Conservation (phyloP, 2,113 vertebrate species). For the Colossoma macropomum region DNA sequence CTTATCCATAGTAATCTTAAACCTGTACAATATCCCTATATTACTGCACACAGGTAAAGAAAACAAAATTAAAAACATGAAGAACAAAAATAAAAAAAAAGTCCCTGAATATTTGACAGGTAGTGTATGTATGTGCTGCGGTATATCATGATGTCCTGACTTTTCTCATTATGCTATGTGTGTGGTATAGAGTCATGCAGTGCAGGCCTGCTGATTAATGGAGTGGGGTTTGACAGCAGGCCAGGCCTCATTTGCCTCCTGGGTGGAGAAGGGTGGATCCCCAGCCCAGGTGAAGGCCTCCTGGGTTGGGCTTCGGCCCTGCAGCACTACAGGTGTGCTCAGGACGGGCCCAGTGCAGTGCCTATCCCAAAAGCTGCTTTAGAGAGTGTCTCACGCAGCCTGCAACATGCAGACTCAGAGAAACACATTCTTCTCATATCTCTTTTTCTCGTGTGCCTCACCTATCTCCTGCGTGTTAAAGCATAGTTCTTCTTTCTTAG, state of each 20-base stretch:
- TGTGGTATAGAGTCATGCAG: conserved; percentile 41
- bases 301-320: conserved; percentile 57
- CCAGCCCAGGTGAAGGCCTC: conserved; percentile 52
- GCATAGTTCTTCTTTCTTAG: neutral
- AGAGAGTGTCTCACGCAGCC: conserved; percentile 14
- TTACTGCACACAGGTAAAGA: neutral
- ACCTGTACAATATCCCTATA: too few species aligned
- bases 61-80: neutral
- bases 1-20: too few species aligned
- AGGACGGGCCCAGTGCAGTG: neutral
- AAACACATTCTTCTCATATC: conserved; percentile 11
- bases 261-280: conserved; percentile 69
- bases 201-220: conserved; percentile 73
- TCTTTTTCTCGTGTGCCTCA: neutral
- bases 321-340: conserved; percentile 75
- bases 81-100: too few species aligned
- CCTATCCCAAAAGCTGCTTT: neutral
- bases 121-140: conserved; percentile 20
- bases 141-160: conserved; percentile 32
- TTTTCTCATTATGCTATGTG: conserved; percentile 13
- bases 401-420: neutral
- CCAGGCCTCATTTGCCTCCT: conserved; percentile 70
- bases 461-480: neutral
- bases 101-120: neutral
- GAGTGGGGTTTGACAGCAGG: conserved; percentile 72